A percentile compares a stretch with the other conserved stretches of the same genome.
These are phyloP conservation scores for Grus americana DNA, from an alignment of 2,113 vertebrate species.

Conservation along the genomic window DNA sequence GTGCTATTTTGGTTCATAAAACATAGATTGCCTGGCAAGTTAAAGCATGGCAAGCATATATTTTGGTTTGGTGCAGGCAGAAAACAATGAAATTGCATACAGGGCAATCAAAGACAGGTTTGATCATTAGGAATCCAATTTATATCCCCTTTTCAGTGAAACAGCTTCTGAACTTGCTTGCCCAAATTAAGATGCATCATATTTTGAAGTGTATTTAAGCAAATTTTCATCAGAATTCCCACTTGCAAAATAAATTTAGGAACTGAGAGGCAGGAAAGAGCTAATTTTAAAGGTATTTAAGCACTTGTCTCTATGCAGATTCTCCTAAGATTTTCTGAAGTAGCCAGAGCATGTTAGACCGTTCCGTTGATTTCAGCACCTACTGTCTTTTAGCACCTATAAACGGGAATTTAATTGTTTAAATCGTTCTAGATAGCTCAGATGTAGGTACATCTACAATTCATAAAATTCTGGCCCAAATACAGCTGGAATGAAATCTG, in stretches of 20 bases:
- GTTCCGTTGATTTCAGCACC: not conserved
- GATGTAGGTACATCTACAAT: not conserved
- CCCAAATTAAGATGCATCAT: not conserved
- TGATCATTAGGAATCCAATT: not conserved
- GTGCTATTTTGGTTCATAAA: not conserved
- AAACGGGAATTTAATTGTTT: not conserved
- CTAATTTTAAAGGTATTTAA: not conserved
- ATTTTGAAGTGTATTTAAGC: not conserved
- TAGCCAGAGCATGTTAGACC: not conserved
- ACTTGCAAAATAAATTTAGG: not conserved
- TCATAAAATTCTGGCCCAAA: not conserved
- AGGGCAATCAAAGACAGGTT: not conserved
- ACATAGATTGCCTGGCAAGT: not conserved
- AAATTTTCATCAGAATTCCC: not conserved
- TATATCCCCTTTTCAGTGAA: not conserved
- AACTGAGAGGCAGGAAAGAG: not conserved
- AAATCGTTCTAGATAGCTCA: not conserved
- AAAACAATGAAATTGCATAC: not conserved
- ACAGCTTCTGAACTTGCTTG: not conserved
- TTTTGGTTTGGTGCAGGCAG: not conserved
- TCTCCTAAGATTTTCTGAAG: not conserved
- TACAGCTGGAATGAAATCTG: not conserved
- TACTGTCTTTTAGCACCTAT: not conserved
- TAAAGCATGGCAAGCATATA: not conserved
- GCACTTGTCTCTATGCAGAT: not conserved